Evolutionary conservation across 2,797 vertebrate species (phyloP).

Genomic region (Anolis apletophallus): DNA sequence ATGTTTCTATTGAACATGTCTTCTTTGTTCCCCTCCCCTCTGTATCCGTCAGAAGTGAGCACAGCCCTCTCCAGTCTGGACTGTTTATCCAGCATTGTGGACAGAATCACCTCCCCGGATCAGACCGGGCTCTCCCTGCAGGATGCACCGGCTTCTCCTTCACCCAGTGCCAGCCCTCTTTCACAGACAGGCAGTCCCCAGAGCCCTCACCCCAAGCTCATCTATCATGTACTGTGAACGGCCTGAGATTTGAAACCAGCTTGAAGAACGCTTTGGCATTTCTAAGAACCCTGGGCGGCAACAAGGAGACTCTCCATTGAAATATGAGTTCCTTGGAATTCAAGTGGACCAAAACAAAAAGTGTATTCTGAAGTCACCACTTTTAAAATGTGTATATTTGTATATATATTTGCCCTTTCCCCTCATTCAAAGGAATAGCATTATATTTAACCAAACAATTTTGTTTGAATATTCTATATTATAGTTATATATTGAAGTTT

Average conservation of each 20-base stretch:
- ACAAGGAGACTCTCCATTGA: not conserved
- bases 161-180: slow-evolving; percentile 83
- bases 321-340: slow-evolving; percentile 20
- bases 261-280: not conserved
- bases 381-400: slow-evolving; percentile 81
- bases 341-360: slow-evolving; percentile 44
- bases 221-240: slow-evolving; percentile 94
- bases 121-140: slow-evolving; percentile 76
- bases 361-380: slow-evolving; percentile 76
- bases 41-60: slow-evolving; percentile 76
- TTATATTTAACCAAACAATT: slow-evolving; percentile 67
- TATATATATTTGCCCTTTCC: slow-evolving; percentile 71
- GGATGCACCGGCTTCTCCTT: slow-evolving; percentile 75
- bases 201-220: slow-evolving; percentile 82
- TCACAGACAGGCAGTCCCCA: slow-evolving; percentile 88
- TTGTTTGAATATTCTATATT: slow-evolving; percentile 39
- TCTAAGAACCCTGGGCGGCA: not conserved
- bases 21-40: slow-evolving; percentile 70
- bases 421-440: slow-evolving; percentile 55
- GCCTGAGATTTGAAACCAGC: slow-evolving; percentile 26
- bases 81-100: slow-evolving; percentile 97
- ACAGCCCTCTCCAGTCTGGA: slow-evolving; percentile 90
- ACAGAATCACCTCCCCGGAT: slow-evolving; percentile 88
- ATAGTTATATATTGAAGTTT: slow-evolving; percentile 31
- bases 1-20: not conserved